Conservation (phyloP, 2,797 vertebrate genomes). For the Sebastes hubbsi region DNA sequence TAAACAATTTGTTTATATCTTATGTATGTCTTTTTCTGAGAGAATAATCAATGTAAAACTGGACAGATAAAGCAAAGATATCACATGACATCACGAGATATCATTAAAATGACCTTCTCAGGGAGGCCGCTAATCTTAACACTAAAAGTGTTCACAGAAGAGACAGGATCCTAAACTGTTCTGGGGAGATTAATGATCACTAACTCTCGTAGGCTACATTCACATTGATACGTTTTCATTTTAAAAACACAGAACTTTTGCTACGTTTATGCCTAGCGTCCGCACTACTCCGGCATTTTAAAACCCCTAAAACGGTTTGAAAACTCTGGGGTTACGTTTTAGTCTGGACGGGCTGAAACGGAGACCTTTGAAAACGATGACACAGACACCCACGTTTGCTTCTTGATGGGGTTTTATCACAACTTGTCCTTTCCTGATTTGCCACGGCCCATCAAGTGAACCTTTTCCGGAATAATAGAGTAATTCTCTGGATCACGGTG, state of each 20-base stretch:
- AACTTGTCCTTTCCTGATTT: no score
- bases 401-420: no score
- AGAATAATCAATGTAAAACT: background rate
- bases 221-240: no score
- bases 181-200: background rate
- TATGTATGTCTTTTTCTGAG: background rate
- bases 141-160: background rate
- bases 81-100: background rate
- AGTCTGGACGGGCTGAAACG: no score
- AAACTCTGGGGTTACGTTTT: no score
- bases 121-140: background rate
- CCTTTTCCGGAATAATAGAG: background rate
- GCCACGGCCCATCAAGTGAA: no score
- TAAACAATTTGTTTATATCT: background rate
- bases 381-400: rapidly evolving
- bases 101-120: background rate
- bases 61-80: background rate
- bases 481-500: conserved; percentile 10
- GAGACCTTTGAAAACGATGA: no score
- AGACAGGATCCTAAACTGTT: background rate
- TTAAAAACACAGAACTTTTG: no score
- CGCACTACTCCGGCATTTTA: no score
- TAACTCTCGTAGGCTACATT: background rate
- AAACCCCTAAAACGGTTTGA: no score
- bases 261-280: no score